Percentiles rank a stretch among this genome's conserved stretches.
Evolutionary conservation across 2,113 vertebrate genomes (phyloP).

Genomic region (Galbula dea): DNA sequence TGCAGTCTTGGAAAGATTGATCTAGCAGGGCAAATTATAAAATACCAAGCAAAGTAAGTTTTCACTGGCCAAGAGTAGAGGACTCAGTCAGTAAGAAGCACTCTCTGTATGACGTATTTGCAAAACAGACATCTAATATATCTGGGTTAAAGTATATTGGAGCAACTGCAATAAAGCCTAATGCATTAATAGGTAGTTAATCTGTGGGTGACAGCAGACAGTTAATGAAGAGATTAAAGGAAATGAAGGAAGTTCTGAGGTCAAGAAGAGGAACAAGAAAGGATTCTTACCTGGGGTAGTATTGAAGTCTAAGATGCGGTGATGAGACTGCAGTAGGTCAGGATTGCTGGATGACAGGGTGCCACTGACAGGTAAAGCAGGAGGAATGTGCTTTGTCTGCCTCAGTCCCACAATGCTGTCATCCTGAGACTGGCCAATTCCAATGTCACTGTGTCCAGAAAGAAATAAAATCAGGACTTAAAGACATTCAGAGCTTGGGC

Average conservation of each 20-base stretch:
- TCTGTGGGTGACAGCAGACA: neutral
- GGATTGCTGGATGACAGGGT: constrained; percentile 96
- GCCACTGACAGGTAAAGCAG: constrained; percentile 91
- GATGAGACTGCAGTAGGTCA: constrained; percentile 93
- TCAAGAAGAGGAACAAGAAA: neutral
- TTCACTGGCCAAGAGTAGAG: neutral
- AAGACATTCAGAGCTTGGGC: neutral
- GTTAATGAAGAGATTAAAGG: no score
- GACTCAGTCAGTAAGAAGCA: neutral
- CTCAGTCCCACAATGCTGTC: constrained; percentile 97
- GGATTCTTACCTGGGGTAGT: constrained; percentile 85
- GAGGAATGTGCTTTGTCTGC: constrained; percentile 93
- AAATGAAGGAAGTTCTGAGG: neutral
- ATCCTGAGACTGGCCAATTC: constrained; percentile 96
- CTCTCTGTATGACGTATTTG: neutral
- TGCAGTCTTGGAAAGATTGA: neutral
- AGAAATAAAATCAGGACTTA: neutral
- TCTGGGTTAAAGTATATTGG: neutral
- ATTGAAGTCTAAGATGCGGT: constrained; percentile 96
- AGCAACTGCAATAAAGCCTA: neutral
- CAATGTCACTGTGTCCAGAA: constrained; percentile 83
- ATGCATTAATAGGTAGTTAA: neutral
- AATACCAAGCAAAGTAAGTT: neutral
- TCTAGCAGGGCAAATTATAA: neutral
- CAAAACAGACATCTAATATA: neutral